Percentiles rank a stretch among this genome's conserved stretches.
These are phyloP conservation scores for Drosophila ustulata DNA, from an alignment of 2,888 invertebrate species.

Conservation along the genomic window DNA sequence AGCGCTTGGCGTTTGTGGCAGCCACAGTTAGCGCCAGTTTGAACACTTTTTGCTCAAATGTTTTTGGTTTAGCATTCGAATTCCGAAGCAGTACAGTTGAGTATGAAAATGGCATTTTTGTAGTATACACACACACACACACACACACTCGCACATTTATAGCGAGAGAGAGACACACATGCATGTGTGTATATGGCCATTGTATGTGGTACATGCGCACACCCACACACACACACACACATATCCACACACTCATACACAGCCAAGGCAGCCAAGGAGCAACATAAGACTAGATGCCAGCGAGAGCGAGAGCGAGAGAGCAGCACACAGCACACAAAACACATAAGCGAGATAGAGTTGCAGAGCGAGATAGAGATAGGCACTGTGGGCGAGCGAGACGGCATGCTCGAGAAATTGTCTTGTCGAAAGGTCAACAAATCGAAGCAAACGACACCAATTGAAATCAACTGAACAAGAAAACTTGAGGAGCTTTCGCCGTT, in stretches of 20 bases:
- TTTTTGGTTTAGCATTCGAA: constrained; percentile 74
- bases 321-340: background rate
- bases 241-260: constrained; percentile 7
- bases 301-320: constrained; percentile 2
- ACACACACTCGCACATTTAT: constrained; percentile 17
- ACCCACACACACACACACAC: constrained; percentile 40
- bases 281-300: constrained; percentile 8
- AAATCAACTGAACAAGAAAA: background rate
- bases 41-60: constrained; percentile 75
- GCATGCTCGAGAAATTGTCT: constrained; percentile 36
- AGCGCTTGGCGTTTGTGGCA: constrained; percentile 4
- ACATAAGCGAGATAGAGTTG: background rate
- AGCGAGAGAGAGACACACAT: constrained; percentile 15
- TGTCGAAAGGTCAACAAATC: constrained; percentile 47
- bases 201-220: constrained; percentile 65
- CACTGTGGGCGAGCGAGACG: background rate
- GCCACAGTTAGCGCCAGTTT: constrained; percentile 56
- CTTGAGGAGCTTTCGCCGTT: background rate
- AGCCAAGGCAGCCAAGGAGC: constrained; percentile 4
- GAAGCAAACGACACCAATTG: constrained; percentile 28
- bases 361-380: background rate
- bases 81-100: constrained; percentile 77
- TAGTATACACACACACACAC: constrained; percentile 47
- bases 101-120: constrained; percentile 78
- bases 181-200: constrained; percentile 30